A percentile compares a stretch with the other conserved stretches of the same genome.
Conservation (phyloP, 1,140 invertebrate genomes). For the Eubasilissa regina region DNA sequence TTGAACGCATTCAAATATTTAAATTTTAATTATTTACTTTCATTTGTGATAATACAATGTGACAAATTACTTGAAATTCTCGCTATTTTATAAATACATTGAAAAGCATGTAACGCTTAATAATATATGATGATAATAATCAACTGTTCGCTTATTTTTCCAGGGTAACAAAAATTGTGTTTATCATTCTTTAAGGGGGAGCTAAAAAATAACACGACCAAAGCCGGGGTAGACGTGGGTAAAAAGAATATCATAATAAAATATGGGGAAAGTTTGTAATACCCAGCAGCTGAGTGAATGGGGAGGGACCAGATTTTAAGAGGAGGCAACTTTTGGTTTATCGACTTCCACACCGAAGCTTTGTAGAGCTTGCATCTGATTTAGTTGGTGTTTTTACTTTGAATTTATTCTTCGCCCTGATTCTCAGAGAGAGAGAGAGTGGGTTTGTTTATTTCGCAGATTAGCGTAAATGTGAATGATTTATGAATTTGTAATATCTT, state of each 20-base stretch:
- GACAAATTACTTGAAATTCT: no score
- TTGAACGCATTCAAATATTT: no score
- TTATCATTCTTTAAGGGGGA: conserved; percentile 53
- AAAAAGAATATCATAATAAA: conserved; percentile 58
- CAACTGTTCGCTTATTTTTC: no score
- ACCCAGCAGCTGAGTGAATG: conserved; percentile 18
- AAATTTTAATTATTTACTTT: no score
- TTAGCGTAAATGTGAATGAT: conserved; percentile 17
- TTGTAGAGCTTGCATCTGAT: conserved; percentile 18
- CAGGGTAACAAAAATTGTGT: conserved; percentile 46
- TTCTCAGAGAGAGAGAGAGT: not conserved
- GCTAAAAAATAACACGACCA: conserved; percentile 48
- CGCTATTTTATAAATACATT: no score
- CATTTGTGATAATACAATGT: no score
- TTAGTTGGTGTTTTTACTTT: conserved; percentile 41
- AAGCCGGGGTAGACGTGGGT: conserved; percentile 30
- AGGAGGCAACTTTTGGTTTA: conserved; percentile 43
- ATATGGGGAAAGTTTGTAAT: conserved; percentile 58
- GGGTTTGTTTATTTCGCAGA: conserved; percentile 11
- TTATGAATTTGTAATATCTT: not conserved
- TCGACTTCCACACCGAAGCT: conserved; percentile 32
- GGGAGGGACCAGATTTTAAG: conserved; percentile 45
- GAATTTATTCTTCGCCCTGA: conserved; percentile 36
- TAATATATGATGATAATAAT: no score
- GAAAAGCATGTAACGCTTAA: no score